Conservation (phyloP, 2,113 vertebrate genomes). For the Thryonomys swinderianus region DNA sequence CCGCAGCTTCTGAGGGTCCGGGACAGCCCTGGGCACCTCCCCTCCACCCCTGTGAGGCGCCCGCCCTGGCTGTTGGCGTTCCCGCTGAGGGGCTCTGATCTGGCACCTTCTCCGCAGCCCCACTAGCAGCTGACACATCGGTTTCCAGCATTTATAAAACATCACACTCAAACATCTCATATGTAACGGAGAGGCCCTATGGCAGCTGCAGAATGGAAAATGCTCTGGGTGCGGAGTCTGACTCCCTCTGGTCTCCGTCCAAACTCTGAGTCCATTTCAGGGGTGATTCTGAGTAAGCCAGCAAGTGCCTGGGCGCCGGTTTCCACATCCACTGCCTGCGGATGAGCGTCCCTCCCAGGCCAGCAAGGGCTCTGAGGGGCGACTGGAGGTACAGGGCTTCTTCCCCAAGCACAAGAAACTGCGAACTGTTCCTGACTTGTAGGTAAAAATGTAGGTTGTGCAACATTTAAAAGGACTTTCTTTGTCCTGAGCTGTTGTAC, state of each 20-base stretch:
- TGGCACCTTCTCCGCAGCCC: not conserved
- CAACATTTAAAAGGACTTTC: not conserved
- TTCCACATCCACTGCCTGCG: not conserved
- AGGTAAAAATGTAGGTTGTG: not conserved
- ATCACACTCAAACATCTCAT: not conserved
- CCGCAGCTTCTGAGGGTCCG: rapidly evolving
- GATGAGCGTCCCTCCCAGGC: rapidly evolving
- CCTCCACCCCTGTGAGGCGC: rapidly evolving
- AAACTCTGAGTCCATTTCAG: not conserved
- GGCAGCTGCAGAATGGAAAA: not conserved
- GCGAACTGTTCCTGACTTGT: not conserved
- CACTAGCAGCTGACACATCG: not conserved
- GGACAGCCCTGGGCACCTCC: not conserved
- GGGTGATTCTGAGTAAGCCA: not conserved
- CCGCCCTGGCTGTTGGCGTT: rapidly evolving
- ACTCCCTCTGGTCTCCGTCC: not conserved
- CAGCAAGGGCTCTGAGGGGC: not conserved
- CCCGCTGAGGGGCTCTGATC: not conserved
- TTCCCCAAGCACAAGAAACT: rapidly evolving
- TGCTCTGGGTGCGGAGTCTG: not conserved
- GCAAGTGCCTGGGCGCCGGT: not conserved
- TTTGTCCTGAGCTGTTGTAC: not conserved
- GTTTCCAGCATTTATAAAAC: slow-evolving; percentile 22
- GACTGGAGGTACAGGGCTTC: rapidly evolving
- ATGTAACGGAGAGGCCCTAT: not conserved